Conservation (phyloP, 2,797 vertebrate species). For the Melanitta fusca region DNA sequence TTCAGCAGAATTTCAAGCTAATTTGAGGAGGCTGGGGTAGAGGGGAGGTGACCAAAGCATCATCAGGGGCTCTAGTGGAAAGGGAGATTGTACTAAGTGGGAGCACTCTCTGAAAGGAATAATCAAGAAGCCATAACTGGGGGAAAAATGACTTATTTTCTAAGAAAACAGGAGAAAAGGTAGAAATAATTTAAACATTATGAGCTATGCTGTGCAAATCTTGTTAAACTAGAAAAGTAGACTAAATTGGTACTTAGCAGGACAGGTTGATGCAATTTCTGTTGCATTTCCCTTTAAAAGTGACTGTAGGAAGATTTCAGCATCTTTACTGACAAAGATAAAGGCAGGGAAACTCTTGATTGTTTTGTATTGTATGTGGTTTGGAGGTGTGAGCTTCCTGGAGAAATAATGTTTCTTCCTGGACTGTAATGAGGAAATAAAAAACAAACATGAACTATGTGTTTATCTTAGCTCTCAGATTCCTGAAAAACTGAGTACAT, state of each 20-base stretch:
- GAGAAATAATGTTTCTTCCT: background rate
- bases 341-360: background rate
- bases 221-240: background rate
- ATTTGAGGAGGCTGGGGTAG: background rate
- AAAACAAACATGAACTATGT: background rate
- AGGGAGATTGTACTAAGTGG: background rate
- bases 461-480: background rate
- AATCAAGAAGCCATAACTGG: background rate
- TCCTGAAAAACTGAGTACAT: background rate
- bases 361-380: background rate
- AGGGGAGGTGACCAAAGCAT: background rate
- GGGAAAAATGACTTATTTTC: background rate
- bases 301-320: fast-evolving
- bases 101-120: background rate
- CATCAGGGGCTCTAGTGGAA: background rate
- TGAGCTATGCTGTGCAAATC: fast-evolving
- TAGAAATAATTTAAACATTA: background rate
- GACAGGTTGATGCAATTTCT: fast-evolving
- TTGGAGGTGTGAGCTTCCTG: background rate
- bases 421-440: background rate
- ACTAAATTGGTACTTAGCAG: background rate
- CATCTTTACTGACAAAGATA: background rate
- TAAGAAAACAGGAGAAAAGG: background rate
- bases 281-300: background rate
- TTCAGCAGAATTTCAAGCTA: background rate